phyloP scores from a whole-genome alignment of 2,113 vertebrate species.

The Hystrix cristata region DNA sequence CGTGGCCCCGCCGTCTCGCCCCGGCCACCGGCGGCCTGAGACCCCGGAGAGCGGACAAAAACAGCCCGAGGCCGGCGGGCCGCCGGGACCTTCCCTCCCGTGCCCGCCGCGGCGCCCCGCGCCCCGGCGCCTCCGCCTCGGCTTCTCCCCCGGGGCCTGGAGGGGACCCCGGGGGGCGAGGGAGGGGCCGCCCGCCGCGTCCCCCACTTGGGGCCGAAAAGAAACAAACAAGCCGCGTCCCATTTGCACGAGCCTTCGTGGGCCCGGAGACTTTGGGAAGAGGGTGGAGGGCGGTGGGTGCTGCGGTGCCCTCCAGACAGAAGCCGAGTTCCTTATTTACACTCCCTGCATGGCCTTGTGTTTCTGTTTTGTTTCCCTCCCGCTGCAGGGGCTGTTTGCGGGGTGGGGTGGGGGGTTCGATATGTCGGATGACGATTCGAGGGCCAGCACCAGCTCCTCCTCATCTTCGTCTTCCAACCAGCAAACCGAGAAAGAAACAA shows the following conservation, averaged over 20 bases:
- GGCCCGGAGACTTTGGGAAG: slow-evolving; percentile 56
- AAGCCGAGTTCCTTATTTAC: slow-evolving; percentile 33
- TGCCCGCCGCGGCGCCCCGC: neutral
- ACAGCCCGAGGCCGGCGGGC: neutral
- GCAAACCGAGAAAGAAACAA: slow-evolving; percentile 92
- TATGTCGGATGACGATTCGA: slow-evolving; percentile 99
- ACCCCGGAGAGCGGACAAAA: neutral
- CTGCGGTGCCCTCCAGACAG: slow-evolving; percentile 39
- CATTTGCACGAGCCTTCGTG: neutral
- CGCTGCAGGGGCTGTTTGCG: slow-evolving; percentile 88
- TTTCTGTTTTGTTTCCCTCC: slow-evolving; percentile 85
- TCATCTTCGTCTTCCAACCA: slow-evolving; percentile 94
- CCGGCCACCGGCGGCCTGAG: neutral
- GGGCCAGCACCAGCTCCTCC: slow-evolving; percentile 98
- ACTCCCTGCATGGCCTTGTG: slow-evolving; percentile 72
- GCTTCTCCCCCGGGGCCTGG: slow-evolving; percentile 3
- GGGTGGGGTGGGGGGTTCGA: slow-evolving; percentile 92
- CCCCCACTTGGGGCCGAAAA: neutral
- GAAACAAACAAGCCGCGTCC: slow-evolving; percentile 45
- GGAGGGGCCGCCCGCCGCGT: neutral
- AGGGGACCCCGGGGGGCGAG: slow-evolving; percentile 41
- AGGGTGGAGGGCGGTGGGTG: slow-evolving; percentile 34
- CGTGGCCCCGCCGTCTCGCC: neutral
- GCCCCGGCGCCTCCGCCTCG: neutral
- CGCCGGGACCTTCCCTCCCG: neutral